A percentile compares a stretch with the other conserved stretches of the same genome.
phyloP scores from a whole-genome alignment of 1,140 invertebrate genomes.

The Reticulitermes speratus region DNA sequence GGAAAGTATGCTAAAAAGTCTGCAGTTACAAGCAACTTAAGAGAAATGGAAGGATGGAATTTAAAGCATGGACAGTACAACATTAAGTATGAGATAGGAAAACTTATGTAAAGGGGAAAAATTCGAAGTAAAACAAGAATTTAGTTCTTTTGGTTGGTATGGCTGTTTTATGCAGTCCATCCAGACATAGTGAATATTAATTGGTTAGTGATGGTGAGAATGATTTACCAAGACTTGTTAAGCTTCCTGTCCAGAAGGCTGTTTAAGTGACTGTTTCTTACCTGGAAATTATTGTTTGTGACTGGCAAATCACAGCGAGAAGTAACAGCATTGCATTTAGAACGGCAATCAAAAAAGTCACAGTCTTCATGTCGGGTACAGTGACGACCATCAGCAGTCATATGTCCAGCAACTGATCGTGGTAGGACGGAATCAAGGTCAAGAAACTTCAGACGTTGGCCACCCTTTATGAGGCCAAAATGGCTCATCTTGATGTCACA shows the following conservation, averaged over 20 bases:
- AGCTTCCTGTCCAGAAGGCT: not conserved
- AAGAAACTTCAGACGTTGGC: slow-evolving; percentile 56
- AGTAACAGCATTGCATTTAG: slow-evolving; percentile 52
- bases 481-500: slow-evolving; percentile 68
- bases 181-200: too few relatives aligned
- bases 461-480: slow-evolving; percentile 59
- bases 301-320: slow-evolving; percentile 54
- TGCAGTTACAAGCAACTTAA: too few relatives aligned
- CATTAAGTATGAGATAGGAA: too few relatives aligned
- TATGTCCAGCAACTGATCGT: slow-evolving; percentile 47
- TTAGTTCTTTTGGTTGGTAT: too few relatives aligned
- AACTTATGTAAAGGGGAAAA: too few relatives aligned
- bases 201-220: too few relatives aligned
- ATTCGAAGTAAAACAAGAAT: too few relatives aligned
- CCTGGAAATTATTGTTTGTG: slow-evolving; percentile 63
- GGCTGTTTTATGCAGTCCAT: too few relatives aligned
- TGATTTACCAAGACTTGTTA: too few relatives aligned
- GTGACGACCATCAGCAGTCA: slow-evolving; percentile 47
- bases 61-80: too few relatives aligned
- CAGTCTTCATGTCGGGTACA: slow-evolving; percentile 61
- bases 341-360: slow-evolving; percentile 64
- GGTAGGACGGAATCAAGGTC: slow-evolving; percentile 60
- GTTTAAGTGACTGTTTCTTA: slow-evolving; percentile 33
- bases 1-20: too few relatives aligned
- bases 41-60: too few relatives aligned